Base-by-base conservation (phyloP, 2,888 invertebrate species). In the Flexamia atlantica region DNA sequence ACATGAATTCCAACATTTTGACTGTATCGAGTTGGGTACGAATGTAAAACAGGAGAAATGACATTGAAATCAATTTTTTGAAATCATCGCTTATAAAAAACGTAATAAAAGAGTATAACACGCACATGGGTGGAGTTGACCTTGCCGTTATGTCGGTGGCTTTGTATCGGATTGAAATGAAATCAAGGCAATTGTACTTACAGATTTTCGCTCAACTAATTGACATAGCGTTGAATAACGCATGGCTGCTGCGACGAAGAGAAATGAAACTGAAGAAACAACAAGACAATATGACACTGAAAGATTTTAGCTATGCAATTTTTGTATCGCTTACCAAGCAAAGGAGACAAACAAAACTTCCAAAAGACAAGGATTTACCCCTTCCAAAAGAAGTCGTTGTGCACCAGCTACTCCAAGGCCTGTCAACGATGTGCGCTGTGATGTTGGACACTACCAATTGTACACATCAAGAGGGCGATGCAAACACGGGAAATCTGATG, bases 381-480 rank as follows among this genome's bases (percentile, higher is more conserved):
- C 57, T 28, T 60, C 60, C 60, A 28, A 60, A 60, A 28, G 2
- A 60, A 60, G 28, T 60, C 23, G 23, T 60, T 7, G 23, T 60
- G 14, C 60, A 60, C 60, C 60, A 60, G 28, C 60, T 23, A 25
- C 60, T 60, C 60, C 72, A 25, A 72, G 72, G 30, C 32, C 72
- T 28, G 20, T 30, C 10, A 20, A 72, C 28, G 72, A 72, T 36
- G 72, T 28, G 12, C 20, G 40, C 30, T 40, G 10, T 72, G 32
- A n/a, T 36, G 36, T 72, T 72, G 32, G 72, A n/a, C 72, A 72
- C 72, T 72, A 28, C 72, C 72, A 4, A n/a, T 23, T 40, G 20
- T 72, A 72, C 32, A 72, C 72, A 25, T 30, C 72, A 72, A 72
- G 72, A 72, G 72, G 72, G 10, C 32, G 72, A 32, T 72, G 72